These are phyloP conservation scores for Dermatemys mawii DNA, from an alignment of 2,113 vertebrate species.

Conservation along the genomic window DNA sequence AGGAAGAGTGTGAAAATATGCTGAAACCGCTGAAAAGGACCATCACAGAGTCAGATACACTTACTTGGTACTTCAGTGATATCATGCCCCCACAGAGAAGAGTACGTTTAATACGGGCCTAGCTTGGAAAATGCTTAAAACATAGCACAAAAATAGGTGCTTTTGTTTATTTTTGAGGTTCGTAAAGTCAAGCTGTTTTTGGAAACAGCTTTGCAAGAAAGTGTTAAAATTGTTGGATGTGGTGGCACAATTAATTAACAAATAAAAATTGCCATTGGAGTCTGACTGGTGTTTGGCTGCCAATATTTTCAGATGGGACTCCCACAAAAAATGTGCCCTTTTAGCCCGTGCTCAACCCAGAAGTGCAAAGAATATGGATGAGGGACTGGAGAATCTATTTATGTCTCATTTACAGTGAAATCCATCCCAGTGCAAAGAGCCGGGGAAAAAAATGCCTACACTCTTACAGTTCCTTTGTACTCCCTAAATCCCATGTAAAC, in stretches of 20 bases:
- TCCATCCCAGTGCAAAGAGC: not conserved
- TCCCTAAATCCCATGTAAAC: not conserved
- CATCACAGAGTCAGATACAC: conserved; percentile 51
- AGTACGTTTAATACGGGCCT: conserved; percentile 41
- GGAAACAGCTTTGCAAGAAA: conserved; percentile 53
- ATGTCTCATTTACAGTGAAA: conserved; percentile 28
- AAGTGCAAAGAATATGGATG: not conserved
- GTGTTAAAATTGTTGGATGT: conserved; percentile 61
- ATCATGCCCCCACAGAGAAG: not conserved
- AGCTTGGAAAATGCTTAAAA: conserved; percentile 47
- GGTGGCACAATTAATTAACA: conserved; percentile 64
- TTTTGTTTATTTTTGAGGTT: conserved; percentile 65
- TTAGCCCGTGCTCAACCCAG: conserved; percentile 32
- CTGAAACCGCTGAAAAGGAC: not conserved
- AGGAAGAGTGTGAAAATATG: conserved; percentile 23
- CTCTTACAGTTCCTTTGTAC: not conserved
- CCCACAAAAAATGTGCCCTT: conserved; percentile 37
- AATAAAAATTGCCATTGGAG: conserved; percentile 63
- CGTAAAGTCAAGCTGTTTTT: conserved; percentile 61
- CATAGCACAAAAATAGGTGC: conserved; percentile 29
- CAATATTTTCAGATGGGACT: conserved; percentile 54
- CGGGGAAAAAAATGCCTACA: not conserved
- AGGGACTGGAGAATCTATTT: conserved; percentile 7
- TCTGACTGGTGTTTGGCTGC: conserved; percentile 18
- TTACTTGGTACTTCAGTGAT: conserved; percentile 11